phyloP scores from a whole-genome alignment of 2,888 invertebrate species.

The Hololepta plana region DNA sequence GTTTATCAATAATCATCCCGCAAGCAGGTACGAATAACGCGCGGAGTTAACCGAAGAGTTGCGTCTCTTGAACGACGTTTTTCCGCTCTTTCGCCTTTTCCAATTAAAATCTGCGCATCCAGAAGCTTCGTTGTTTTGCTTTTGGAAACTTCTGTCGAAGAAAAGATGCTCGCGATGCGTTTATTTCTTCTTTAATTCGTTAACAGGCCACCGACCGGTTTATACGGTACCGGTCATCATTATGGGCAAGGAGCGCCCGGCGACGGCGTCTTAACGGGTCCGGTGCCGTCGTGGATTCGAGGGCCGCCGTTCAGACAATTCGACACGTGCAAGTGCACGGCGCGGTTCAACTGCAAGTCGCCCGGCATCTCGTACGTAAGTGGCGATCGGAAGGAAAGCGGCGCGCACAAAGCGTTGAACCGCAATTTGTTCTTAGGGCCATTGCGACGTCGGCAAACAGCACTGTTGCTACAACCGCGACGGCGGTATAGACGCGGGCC shows the following conservation, averaged over 20 bases:
- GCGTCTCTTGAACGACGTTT: too few relatives aligned
- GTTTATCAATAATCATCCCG: too few relatives aligned
- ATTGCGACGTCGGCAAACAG: constrained; percentile 41
- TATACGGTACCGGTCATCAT: background rate
- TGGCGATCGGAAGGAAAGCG: constrained; percentile 6
- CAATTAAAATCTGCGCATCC: too few relatives aligned
- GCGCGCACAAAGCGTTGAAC: constrained; percentile 1
- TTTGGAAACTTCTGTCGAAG: too few relatives aligned
- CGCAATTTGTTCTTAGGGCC: constrained; percentile 31
- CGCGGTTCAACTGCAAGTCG: constrained; percentile 34
- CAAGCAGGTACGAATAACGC: too few relatives aligned
- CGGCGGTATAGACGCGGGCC: constrained; percentile 15
- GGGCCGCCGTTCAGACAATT: constrained; percentile 23
- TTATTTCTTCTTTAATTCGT: too few relatives aligned
- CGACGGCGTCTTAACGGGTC: constrained; percentile 19
- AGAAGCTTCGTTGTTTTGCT: too few relatives aligned
- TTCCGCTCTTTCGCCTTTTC: too few relatives aligned
- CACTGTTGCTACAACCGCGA: constrained; percentile 41
- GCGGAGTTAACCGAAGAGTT: too few relatives aligned
- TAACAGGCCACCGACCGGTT: too few relatives aligned
- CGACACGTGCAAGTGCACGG: constrained; percentile 33
- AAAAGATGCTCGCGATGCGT: too few relatives aligned
- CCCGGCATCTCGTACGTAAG: constrained; percentile 34
- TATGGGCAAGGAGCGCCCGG: constrained; percentile 14
- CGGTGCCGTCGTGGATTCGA: constrained; percentile 25